Base-by-base conservation (phyloP, 1,140 invertebrate species). In the Eubasilissa regina region DNA sequence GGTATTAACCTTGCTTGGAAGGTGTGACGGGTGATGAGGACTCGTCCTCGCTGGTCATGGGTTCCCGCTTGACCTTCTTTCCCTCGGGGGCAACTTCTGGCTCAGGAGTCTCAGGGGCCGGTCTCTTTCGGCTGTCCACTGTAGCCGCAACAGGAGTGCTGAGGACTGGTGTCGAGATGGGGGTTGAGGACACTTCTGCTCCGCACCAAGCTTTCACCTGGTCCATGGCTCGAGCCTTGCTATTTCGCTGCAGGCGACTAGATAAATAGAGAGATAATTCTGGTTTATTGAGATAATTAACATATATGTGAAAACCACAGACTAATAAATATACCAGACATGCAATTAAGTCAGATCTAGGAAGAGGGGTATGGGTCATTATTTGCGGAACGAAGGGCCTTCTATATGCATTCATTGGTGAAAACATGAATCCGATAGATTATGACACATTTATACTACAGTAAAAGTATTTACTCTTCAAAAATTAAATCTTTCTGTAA, bases 161-260 rank as follows among this genome's bases (percentile, higher is more conserved):
- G 6, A n/a, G 62, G 15, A 8, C 55, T 15, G 17, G 25, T 13
- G 35, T 21, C 13, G 68, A 47, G 45, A 3, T 21, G 10, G 70
- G 72, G 17, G 45, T 19, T 11, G 68, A 72, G 11, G 35, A 17
- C 6, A 66, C 43, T 10, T 93, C 92, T 25, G 91, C 92, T 15
- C 93, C 93, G 85, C 93, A 94, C 95, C 95, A 96, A 78, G 93
- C 92, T 84, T 95, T 95, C n/a, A 96, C 94, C 86, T 95, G 93
- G 87, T 94, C 93, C 87, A 95, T 90, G 0, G 94, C 95, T 83
- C 94, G 94, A 51, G 93, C 93, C 87, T 95, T 95, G 83, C 94
- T 95, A 10, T 92, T 94, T 4, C 95, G 90, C 83, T 93, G 92
- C 6, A 94, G 92, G 13, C 95, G 91, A 21, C 93, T 93, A 70